phyloP scores from a whole-genome alignment of 92 coral and sea anemone species.

The Porites divaricata region DNA sequence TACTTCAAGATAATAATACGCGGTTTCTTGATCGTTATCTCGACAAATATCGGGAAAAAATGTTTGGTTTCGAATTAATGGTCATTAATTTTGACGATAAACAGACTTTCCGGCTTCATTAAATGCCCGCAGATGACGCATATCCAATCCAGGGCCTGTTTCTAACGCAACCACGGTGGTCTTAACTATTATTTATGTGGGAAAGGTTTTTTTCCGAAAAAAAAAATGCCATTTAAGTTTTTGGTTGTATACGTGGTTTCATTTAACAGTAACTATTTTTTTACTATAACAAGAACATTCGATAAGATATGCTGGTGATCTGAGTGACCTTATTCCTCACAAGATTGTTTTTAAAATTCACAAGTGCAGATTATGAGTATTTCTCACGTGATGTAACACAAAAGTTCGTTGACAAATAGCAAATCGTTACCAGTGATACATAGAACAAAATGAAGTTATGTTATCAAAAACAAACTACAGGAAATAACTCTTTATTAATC shows the following conservation, averaged over 20 bases:
- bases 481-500: conserved; percentile 14
- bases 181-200: neutral
- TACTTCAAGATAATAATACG: conserved; percentile 18
- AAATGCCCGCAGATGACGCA: conserved; percentile 31
- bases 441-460: conserved; percentile 3
- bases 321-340: neutral
- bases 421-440: neutral
- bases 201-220: neutral
- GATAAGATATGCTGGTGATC: conserved; percentile 8
- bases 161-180: conserved; percentile 37
- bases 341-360: conserved; percentile 7
- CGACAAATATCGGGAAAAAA: conserved; percentile 29
- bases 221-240: neutral
- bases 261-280: neutral
- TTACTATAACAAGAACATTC: neutral
- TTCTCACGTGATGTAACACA: conserved; percentile 21
- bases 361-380: conserved; percentile 14
- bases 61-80: conserved; percentile 26
- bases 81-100: conserved; percentile 35
- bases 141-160: conserved; percentile 31
- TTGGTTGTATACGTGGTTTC: conserved; percentile 1
- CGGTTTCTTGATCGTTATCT: conserved; percentile 33
- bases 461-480: conserved; percentile 24
- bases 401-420: neutral
- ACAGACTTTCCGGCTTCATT: conserved; percentile 44